Conservation (phyloP, 2,113 vertebrate species). For the Daboia siamensis region DNA sequence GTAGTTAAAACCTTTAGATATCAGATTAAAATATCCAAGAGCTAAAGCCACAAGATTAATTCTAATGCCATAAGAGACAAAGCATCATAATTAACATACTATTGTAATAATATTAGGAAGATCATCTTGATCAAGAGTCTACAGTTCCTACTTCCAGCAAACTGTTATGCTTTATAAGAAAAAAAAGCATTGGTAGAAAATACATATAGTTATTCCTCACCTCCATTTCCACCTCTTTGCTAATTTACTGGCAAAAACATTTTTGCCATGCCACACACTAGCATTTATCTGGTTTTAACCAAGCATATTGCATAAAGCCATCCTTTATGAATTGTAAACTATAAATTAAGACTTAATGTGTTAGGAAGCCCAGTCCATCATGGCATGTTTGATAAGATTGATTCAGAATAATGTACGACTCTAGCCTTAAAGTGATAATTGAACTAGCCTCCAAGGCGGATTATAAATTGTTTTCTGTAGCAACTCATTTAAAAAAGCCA, state of each 20-base stretch:
- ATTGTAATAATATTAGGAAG: background rate
- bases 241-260: background rate
- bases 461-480: background rate
- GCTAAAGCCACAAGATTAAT: background rate
- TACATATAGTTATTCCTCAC: background rate
- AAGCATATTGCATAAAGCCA: background rate
- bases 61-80: background rate
- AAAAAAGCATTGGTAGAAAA: background rate
- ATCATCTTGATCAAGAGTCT: background rate
- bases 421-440: background rate
- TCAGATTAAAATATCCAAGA: background rate
- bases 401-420: background rate
- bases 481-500: background rate
- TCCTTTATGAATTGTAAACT: background rate
- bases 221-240: background rate
- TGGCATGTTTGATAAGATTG: background rate
- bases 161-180: background rate
- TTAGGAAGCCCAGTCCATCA: background rate
- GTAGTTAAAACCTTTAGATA: background rate
- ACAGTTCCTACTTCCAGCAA: background rate
- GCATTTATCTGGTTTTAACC: background rate
- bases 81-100: background rate
- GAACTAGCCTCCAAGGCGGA: background rate
- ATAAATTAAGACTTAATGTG: background rate
- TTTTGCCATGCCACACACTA: background rate